These are phyloP conservation scores for Phoxinus phoxinus DNA, from an alignment of 2,113 vertebrate genomes.

Conservation along the genomic window DNA sequence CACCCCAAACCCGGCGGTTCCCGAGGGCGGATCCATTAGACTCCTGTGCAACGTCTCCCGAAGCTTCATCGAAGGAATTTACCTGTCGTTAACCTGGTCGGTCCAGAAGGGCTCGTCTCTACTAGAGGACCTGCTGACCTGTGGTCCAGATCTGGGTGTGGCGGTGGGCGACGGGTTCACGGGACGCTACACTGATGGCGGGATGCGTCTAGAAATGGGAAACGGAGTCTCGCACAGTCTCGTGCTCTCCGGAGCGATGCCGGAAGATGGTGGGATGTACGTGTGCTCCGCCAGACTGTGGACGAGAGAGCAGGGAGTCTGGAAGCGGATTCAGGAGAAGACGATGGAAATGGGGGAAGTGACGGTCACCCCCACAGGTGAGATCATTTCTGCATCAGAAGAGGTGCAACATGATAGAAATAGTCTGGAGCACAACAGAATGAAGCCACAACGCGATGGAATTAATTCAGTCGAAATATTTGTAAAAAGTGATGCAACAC, in stretches of 20 bases:
- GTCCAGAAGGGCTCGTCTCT: slow-evolving; percentile 64
- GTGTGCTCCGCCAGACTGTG: slow-evolving; percentile 85
- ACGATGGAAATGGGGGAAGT: slow-evolving; percentile 79
- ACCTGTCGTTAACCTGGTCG: slow-evolving; percentile 88
- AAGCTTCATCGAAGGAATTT: slow-evolving; percentile 78
- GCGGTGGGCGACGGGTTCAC: slow-evolving; percentile 70
- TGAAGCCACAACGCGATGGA: background rate
- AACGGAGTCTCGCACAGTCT: slow-evolving; percentile 77
- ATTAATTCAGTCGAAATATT: background rate
- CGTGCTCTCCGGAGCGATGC: slow-evolving; percentile 75
- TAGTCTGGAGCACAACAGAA: background rate
- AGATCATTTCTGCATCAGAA: slow-evolving; percentile 50
- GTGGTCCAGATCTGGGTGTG: slow-evolving; percentile 83
- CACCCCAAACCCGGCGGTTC: slow-evolving; percentile 67
- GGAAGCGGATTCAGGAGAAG: slow-evolving; percentile 89
- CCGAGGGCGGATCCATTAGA: slow-evolving; percentile 84
- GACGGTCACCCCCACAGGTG: slow-evolving; percentile 82
- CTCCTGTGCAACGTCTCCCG: slow-evolving; percentile 80
- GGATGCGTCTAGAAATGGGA: slow-evolving; percentile 80
- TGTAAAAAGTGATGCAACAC: background rate
- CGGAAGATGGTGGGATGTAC: slow-evolving; percentile 81
- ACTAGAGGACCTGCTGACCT: slow-evolving; percentile 77
- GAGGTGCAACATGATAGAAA: background rate
- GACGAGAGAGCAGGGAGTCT: slow-evolving; percentile 80
- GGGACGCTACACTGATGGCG: slow-evolving; percentile 80